phyloP scores from a whole-genome alignment of 2,797 vertebrate genomes.

The Cossypha dichroa region DNA sequence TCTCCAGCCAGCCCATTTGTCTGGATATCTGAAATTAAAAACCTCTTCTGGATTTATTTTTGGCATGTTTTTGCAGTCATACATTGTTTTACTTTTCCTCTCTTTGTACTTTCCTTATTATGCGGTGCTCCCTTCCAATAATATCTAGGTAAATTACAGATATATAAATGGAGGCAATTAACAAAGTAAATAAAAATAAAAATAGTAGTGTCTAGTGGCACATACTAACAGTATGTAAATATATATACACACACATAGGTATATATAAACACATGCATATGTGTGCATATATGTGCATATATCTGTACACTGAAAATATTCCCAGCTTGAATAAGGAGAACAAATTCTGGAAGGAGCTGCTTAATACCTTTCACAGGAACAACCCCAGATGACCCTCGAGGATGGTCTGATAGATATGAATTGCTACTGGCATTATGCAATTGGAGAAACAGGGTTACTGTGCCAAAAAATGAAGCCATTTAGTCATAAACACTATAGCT shows the following conservation, averaged over 20 bases:
- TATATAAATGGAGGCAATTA: not conserved
- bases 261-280: not conserved
- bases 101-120: not conserved
- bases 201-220: not conserved
- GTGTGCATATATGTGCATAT: not conserved
- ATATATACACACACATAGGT: not conserved
- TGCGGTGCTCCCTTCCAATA: not conserved
- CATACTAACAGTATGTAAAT: not conserved
- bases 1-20: not conserved
- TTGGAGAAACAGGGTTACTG: not conserved
- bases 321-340: not conserved
- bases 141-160: not conserved
- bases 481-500: not conserved
- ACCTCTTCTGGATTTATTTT: not conserved
- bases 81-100: not conserved
- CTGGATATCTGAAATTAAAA: not conserved
- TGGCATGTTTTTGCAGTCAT: not conserved
- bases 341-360: not conserved
- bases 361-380: not conserved
- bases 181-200: not conserved
- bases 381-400: not conserved
- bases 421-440: not conserved
- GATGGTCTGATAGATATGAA: not conserved
- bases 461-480: constrained; percentile 15
- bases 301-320: not conserved